Evolutionary conservation across 2,113 vertebrate species (phyloP).

Genomic region (Elephantulus edwardii): DNA sequence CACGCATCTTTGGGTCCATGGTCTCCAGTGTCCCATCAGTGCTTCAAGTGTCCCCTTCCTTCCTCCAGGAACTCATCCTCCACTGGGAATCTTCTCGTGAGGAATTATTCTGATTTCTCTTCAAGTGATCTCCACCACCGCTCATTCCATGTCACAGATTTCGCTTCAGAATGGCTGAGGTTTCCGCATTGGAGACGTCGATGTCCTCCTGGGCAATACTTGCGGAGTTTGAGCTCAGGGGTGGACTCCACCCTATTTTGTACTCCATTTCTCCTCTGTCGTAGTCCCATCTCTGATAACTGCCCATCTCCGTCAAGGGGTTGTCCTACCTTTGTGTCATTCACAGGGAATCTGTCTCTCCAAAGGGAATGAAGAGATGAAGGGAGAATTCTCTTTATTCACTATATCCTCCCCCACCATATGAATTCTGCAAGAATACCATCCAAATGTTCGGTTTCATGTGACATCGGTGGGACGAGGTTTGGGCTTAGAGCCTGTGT

Average conservation of each 20-base stretch:
- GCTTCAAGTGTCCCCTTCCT: background rate
- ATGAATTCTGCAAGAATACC: background rate
- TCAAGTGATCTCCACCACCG: background rate
- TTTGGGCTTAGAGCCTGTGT: background rate
- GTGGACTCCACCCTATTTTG: background rate
- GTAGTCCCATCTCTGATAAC: background rate
- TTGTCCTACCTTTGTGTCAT: background rate
- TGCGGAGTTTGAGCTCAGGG: background rate
- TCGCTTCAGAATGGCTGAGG: background rate
- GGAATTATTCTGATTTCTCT: conserved; percentile 62
- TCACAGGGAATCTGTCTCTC: conserved; percentile 49
- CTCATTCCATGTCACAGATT: background rate
- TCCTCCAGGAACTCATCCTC: background rate
- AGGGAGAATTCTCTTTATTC: conserved; percentile 55
- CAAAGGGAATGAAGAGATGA: conserved; percentile 34
- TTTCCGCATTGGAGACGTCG: background rate
- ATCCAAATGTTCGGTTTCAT: background rate
- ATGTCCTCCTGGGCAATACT: background rate
- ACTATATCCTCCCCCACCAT: background rate
- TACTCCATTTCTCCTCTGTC: background rate
- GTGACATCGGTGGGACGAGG: background rate
- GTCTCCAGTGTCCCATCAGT: background rate
- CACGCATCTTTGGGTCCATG: background rate
- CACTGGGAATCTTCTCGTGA: background rate
- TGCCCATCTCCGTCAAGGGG: background rate